Percentiles rank a stretch among this genome's conserved stretches.
phyloP scores from a whole-genome alignment of 2,797 vertebrate genomes.

The Leptodactylus fallax region DNA sequence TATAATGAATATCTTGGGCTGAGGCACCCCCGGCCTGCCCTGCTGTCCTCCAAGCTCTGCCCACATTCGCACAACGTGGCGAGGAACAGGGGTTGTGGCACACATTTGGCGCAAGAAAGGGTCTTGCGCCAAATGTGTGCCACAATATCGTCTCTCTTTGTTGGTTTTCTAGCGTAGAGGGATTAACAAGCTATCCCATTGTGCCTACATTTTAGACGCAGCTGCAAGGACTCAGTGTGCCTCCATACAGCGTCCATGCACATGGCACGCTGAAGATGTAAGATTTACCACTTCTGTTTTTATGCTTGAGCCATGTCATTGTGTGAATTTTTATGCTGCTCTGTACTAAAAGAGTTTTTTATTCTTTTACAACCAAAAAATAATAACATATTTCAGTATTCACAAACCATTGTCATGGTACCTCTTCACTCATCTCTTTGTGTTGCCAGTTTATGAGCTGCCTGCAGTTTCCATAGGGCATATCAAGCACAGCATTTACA shows the following conservation, averaged over 20 bases:
- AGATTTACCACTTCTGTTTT: background rate
- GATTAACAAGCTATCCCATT: too few species aligned
- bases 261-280: background rate
- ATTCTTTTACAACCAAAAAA: background rate
- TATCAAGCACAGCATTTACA: background rate
- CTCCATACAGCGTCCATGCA: background rate
- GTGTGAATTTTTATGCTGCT: background rate
- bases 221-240: background rate
- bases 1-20: too few species aligned
- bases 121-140: too few species aligned
- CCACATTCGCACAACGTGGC: too few species aligned
- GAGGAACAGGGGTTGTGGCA: too few species aligned
- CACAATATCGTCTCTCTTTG: too few species aligned
- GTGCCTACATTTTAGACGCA: background rate
- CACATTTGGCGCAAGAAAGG: too few species aligned
- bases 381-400: background rate
- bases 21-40: too few species aligned
- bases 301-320: background rate
- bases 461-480: background rate
- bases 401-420: background rate
- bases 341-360: background rate
- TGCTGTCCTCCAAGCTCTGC: too few species aligned
- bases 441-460: background rate
- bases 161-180: too few species aligned
- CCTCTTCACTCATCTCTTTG: constrained; percentile 4